Evolutionary conservation across 2,113 vertebrate species (phyloP), one percentile per base, ranked within the genome.

Genomic region (Oreochromis niloticus): DNA sequence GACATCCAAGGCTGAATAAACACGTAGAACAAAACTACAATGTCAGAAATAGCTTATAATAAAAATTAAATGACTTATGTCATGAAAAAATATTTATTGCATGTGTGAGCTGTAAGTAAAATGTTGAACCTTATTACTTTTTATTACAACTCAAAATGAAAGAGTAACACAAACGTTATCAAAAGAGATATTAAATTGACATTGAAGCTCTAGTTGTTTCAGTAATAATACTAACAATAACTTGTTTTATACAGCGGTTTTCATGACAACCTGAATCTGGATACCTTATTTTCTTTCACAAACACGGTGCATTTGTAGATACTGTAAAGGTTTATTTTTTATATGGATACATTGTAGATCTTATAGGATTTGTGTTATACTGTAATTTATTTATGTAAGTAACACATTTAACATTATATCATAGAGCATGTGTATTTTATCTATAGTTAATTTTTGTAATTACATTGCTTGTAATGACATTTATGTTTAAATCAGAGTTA

Each of bases 201-300:
- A 48, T 11, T 75, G 14, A 48, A 19, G 24, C 3, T 30, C 24
- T 0, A 17, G 14, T 30, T 48, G 71, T 75, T 27, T 30, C 16
- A 75, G 22, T 73, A 2, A 73, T 48, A 48, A 46, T 27, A 10
- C 24, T 48, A 48, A 30, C 41, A 46, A 27, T 68, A 68, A 68
- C 63, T 68, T 39, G 34, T n/a, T 66, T 39, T 66, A 39, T 66
- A n/a, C 19, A 66, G 34, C 3, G 3, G 10, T n/a, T 66, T 66
- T 39, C 34, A 39, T n/a, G 61, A 39, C 32, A 66, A n/a, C 34
- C 19, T 66, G 61, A 75, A 75, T 75, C 9, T 19, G 24, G 71
- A 48, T 13, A 30, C 24, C 0, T 48, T 48, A 48, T 17, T 30
- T 19, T 75, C 17, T 48, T 75, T 75, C 0, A 0, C 14, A 75